Conservation (phyloP, 1,140 invertebrate genomes). For the Sweltsa coloradensis region DNA sequence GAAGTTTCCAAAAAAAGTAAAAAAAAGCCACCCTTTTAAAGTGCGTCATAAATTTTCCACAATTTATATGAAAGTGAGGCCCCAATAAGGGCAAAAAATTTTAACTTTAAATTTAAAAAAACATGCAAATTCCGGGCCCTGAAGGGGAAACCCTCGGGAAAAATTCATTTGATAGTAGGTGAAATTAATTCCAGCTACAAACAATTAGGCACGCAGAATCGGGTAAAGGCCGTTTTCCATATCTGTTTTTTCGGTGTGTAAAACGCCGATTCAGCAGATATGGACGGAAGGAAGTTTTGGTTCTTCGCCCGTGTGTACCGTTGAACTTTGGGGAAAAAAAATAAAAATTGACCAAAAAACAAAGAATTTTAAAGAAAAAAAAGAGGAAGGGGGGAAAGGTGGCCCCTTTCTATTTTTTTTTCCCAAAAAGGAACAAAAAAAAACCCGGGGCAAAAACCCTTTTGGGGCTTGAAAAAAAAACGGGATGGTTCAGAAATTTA, state of each 20-base stretch:
- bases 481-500: too few species aligned
- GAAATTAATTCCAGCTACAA: slow-evolving; percentile 61
- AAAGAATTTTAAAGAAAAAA: too few species aligned
- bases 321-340: too few species aligned
- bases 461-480: too few species aligned
- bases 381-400: too few species aligned
- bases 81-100: slow-evolving; percentile 67
- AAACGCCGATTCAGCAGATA: slow-evolving; percentile 86
- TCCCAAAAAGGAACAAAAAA: too few species aligned
- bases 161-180: slow-evolving; percentile 42
- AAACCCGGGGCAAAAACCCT: too few species aligned
- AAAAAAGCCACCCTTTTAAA: slow-evolving; percentile 84
- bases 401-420: too few species aligned
- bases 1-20: slow-evolving; percentile 76
- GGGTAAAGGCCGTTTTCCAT: slow-evolving; percentile 73
- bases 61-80: slow-evolving; percentile 80
- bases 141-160: slow-evolving; percentile 37
- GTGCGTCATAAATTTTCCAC: slow-evolving; percentile 77
- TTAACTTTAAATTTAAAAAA: slow-evolving; percentile 68
- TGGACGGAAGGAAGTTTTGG: slow-evolving; percentile 85
- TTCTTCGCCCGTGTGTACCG: too few species aligned
- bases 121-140: slow-evolving; percentile 53
- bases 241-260: slow-evolving; percentile 79
- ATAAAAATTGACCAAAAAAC: too few species aligned
- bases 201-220: slow-evolving; percentile 58